Evolutionary conservation across 2,888 invertebrate genomes (phyloP), one percentile per base, ranked within the genome.

Genomic region (Acleris cristana): DNA sequence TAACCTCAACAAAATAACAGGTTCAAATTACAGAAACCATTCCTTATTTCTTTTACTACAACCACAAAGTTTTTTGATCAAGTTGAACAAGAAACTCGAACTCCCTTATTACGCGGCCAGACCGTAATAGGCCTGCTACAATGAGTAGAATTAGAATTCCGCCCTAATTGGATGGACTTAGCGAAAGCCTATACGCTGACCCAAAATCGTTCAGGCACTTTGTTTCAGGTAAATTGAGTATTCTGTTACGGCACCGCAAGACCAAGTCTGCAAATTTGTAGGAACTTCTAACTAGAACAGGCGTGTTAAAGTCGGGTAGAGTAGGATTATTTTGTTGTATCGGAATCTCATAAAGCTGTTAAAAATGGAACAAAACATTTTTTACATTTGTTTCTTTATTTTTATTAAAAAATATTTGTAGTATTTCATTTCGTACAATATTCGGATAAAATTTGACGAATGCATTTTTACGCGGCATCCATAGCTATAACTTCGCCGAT

Each of bases 61-160:
- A 44, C 21, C 44, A 10, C 56, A 56, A 56, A 56, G 56, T 40
- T 56, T 44, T 40, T 21, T 56, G 44, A 56, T 56, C 56, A 56
- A 56, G 56, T 44, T 16, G 56, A 45, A 56, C 19, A 56, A 56
- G 44, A 23, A 44, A 44, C 44, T 44, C 56, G 21, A 56, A 56
- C 44, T 44, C 21, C 21, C 44, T 56, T 56, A 44, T 56, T 44
- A 23, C 44, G 16, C 44, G 23, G 21, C 21, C 56, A 40, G 53
- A 34, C 45, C 21, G 56, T 44, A 56, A 56, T 56, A 56, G 56
- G n/a, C n/a, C 44, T 7, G 55, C 19, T 56, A 21, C 56, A 40
- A 56, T 56, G 56, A 56, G 40, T 56, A 56, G 56, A 56, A 56
- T 56, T 56, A 56, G 44, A 56, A 44, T 56, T 40, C 56, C 56